Base-by-base conservation (phyloP, 2,888 invertebrate species). In the Eilema griseolum region DNA sequence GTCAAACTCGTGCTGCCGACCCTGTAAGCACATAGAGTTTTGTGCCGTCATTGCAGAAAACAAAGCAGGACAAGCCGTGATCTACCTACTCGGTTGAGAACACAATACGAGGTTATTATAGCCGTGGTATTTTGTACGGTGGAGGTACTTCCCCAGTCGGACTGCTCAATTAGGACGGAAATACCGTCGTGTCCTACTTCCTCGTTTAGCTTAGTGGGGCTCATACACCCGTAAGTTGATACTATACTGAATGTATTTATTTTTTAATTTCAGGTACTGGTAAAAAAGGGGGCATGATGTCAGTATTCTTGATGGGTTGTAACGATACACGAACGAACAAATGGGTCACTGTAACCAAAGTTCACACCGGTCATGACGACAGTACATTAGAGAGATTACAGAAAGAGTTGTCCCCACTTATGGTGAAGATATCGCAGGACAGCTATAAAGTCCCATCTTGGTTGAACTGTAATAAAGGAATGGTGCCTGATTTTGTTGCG, bases 331-430 rank as follows among this genome's bases (percentile, higher is more conserved):
- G 85, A 0, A 95, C 95, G 5, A 94, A 94, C 61, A 94, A 96
- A 66, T 99, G 98, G 97, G 96, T 97, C 72, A 99, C 99, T 0
- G 99, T 99, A 0, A 98, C 99, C 0, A 99, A 99, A 96, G 98
- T 98, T 0, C 98, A 98, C 85, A 97, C 97, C 0, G 99, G 99
- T 0, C 97, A 98, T 75, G 99, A 99, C 86, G 99, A 99, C 90
- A 97, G 96, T 73, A 98, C 98, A 0, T 92, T 99, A 41, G 97
- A 97, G 57, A 93, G 96, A 74, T 93, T 99, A 7, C 99, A 98
- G 85, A 95, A 95, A 56, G 93, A 95, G 79, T 83, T 96, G 8
- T 89, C 88, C 26, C 92, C 95, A 0, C 86, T 95, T 83, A 98
- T 99, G 97, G 92, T 96, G 0, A 98, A 99, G 90, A 98, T 98